Conservation (phyloP, 2,888 invertebrate species). For the Dryadula phaetusa region DNA sequence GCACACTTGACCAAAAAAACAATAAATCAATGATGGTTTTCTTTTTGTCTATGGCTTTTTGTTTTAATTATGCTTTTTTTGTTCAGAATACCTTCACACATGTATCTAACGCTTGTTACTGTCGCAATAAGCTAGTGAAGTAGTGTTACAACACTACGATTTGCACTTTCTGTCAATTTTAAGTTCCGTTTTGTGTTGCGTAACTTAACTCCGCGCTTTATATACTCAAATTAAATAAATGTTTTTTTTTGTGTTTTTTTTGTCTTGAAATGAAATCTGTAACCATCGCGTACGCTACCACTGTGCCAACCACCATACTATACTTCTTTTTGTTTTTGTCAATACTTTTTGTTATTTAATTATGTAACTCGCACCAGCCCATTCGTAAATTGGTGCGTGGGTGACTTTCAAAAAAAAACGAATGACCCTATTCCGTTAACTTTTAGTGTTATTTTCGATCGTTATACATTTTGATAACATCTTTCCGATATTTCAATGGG, state of each 20-base stretch:
- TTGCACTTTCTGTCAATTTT: too few relatives aligned
- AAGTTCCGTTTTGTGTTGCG: too few relatives aligned
- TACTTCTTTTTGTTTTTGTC: slow-evolving; percentile 52
- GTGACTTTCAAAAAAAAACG: slow-evolving; percentile 44
- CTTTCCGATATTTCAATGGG: slow-evolving; percentile 42
- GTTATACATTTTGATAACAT: slow-evolving; percentile 41
- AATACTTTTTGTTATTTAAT: slow-evolving; percentile 75
- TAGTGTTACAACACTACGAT: too few relatives aligned
- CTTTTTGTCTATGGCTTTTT: neutral
- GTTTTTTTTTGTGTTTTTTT: too few relatives aligned
- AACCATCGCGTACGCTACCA: neutral
- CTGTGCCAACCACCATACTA: neutral
- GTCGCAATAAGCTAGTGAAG: too few relatives aligned
- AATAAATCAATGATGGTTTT: slow-evolving; percentile 57
- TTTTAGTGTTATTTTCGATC: slow-evolving; percentile 38
- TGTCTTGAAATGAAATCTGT: neutral
- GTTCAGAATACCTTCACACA: too few relatives aligned
- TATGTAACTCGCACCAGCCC: slow-evolving; percentile 65
- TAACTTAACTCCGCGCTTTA: too few relatives aligned
- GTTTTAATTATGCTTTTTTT: neutral
- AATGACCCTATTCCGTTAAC: slow-evolving; percentile 22
- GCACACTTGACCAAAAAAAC: slow-evolving; percentile 50
- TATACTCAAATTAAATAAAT: too few relatives aligned
- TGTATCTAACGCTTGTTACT: too few relatives aligned
- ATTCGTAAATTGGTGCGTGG: slow-evolving; percentile 66